Conservation (phyloP, 2,888 invertebrate species). For the Linyphia triangularis region DNA sequence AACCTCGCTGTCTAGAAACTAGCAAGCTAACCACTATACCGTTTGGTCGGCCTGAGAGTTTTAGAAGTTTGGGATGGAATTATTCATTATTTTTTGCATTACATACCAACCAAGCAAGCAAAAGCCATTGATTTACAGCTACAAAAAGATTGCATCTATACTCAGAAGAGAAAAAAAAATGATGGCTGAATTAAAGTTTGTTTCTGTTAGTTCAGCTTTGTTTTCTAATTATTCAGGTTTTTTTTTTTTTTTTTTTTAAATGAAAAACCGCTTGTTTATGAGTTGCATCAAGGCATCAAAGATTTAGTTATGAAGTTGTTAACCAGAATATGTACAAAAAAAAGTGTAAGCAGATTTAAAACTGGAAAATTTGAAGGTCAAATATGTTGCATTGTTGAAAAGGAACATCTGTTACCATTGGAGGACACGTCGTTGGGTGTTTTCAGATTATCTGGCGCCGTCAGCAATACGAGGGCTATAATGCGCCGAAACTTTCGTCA, state of each 20-base stretch:
- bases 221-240: not conserved
- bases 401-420: not conserved
- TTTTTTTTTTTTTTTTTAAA: not conserved
- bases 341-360: no score
- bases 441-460: no score
- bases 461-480: no score
- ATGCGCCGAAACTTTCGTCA: no score
- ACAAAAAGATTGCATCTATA: not conserved
- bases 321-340: not conserved
- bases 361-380: not conserved
- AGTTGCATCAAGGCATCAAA: not conserved
- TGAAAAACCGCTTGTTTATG: not conserved
- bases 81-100: not conserved
- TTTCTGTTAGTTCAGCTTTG: not conserved
- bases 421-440: not conserved
- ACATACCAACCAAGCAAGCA: not conserved
- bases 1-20: no score
- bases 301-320: not conserved
- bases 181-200: not conserved
- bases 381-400: not conserved
- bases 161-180: not conserved
- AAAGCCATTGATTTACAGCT: not conserved
- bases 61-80: not conserved
- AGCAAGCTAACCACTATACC: no score
- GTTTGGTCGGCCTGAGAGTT: no score